Base-by-base conservation (phyloP, 2,888 invertebrate species). In the Acleris holmiana region DNA sequence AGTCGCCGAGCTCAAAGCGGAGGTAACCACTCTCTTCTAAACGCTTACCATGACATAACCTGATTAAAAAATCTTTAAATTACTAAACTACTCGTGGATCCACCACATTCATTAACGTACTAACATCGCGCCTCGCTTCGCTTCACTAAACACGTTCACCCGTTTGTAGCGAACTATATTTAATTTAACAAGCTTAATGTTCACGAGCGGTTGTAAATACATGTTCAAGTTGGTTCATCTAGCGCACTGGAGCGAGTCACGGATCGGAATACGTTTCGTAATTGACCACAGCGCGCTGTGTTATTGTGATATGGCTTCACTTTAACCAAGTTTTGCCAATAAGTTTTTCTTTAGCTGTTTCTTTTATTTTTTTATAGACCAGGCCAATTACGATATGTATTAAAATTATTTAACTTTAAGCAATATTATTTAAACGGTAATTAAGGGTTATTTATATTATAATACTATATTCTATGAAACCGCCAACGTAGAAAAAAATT, bases 1-100 rank as follows among this genome's bases (percentile, higher is more conserved):
- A 88, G 96, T 99, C 70, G 97, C 97, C 44, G 98, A 98, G 85
- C 94, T 98, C 40, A 97, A 97, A 91, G 97, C 98, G 60, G 98
- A 99, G 96, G 98, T 98, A 93, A 64, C 13, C 13, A 53, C 35
- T n/a, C 13, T 29, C 18, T 19, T 10, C 4, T 17, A 47, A n/a
- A 10, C 10, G 13, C 10, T 10, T 17, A 3, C 18, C 46, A 46
- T 46, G 3, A 8, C 2, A 15, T 40, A n/a, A 44, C 6, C 44
- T 17, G n/a, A n/a, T 8, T 23, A 1, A 18, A 47, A 10, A 17
- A 47, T 57, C 3, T 47, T 15, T 47, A 57, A 4, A 47, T 57
- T 29, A 44, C 46, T 3, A 7, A 55, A 25, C 3, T 47, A 15
- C 21, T 35, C 19, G 46, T 50, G 35, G 17, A 19, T 44, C 40